Conservation (phyloP, 2,797 vertebrate species). For the Mormyrops attenuatus region DNA sequence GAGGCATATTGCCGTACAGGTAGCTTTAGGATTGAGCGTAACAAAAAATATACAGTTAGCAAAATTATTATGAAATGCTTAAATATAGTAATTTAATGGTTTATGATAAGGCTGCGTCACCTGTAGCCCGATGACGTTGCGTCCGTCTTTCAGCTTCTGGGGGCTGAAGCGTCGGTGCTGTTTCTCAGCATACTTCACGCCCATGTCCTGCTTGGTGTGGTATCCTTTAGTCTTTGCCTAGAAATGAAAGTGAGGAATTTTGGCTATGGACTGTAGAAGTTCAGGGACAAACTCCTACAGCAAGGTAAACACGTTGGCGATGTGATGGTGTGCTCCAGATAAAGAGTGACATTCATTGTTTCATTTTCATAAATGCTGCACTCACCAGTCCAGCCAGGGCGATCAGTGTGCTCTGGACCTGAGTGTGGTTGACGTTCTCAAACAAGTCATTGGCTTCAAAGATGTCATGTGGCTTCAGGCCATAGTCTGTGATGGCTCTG, state of each 20-base stretch:
- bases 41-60: not conserved
- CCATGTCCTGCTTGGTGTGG: conserved; percentile 71
- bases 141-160: conserved; percentile 79
- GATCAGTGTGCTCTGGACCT: conserved; percentile 86
- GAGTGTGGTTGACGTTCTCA: conserved; percentile 88
- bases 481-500: conserved; percentile 79
- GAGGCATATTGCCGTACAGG: not conserved
- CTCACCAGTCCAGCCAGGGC: conserved; percentile 86
- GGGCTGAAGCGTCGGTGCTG: conserved; percentile 80
- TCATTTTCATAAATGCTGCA: not conserved
- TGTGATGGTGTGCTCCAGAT: not conserved
- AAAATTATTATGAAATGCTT: not conserved
- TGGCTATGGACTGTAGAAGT: not conserved
- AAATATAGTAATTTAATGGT: not conserved
- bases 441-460: conserved; percentile 95
- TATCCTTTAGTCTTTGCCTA: conserved; percentile 89
- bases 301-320: not conserved
- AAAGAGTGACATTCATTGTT: not conserved
- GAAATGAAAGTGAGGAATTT: not conserved
- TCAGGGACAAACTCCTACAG: not conserved
- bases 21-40: not conserved
- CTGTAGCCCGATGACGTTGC: conserved; percentile 85
- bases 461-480: conserved; percentile 82
- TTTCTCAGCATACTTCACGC: conserved; percentile 86
- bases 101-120: conserved; percentile 43